These are phyloP conservation scores for Hyles euphorbiae DNA, from an alignment of 1,140 invertebrate species.

Conservation along the genomic window DNA sequence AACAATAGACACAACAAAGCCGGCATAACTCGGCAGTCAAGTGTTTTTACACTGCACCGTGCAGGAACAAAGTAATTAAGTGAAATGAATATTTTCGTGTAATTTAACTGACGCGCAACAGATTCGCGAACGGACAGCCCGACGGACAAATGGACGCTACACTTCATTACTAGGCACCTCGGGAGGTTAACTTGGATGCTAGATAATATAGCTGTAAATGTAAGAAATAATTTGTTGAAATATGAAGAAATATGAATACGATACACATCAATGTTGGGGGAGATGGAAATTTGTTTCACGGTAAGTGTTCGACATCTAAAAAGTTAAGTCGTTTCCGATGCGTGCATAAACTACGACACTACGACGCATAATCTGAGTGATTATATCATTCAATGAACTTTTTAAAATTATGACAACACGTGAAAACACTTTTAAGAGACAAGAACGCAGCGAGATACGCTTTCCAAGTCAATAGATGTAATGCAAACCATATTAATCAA, in stretches of 20 bases:
- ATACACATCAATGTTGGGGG: not conserved
- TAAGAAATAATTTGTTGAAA: not conserved
- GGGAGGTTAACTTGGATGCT: slow-evolving; percentile 11
- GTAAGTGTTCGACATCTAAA: not conserved
- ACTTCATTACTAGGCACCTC: slow-evolving; percentile 46
- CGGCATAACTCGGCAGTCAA: too few species aligned
- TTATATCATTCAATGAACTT: too few species aligned
- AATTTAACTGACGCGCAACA: slow-evolving; percentile 10
- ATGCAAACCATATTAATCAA: too few species aligned
- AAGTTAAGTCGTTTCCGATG: too few species aligned
- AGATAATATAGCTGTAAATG: not conserved
- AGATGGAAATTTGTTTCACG: not conserved
- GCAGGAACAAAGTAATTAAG: slow-evolving; percentile 1
- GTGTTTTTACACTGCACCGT: too few species aligned
- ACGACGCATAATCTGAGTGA: too few species aligned
- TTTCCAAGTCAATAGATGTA: too few species aligned
- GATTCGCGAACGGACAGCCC: slow-evolving; percentile 18
- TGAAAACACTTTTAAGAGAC: too few species aligned
- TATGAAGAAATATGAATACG: not conserved
- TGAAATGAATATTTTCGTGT: slow-evolving; percentile 26
- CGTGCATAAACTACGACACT: too few species aligned
- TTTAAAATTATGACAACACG: too few species aligned
- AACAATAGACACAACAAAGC: too few species aligned
- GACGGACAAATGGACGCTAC: slow-evolving; percentile 42
- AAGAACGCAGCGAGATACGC: too few species aligned